A percentile compares a stretch with the other conserved stretches of the same genome.
Conservation (phyloP, 2,113 vertebrate genomes). For the Sus scrofa region T2T-Sscrofa CM000824.6:172609501-172610000, state of each 20-base stretch:
- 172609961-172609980: not conserved
- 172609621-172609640: not conserved
- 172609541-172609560: not conserved
- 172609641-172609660: not conserved
- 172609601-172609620: not conserved
- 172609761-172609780: not conserved
- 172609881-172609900: not conserved
- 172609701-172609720: not conserved
- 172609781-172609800: not conserved
- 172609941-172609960: not conserved
- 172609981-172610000: not conserved
- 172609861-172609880: not conserved
- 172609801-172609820: not conserved
- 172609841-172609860: not conserved
- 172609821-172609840: not conserved
- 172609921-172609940: not conserved
- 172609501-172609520: not conserved
- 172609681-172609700: constrained; percentile 17
- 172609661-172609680: constrained; percentile 26
- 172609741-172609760: not conserved
- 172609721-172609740: not conserved
- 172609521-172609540: not conserved
- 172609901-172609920: constrained; percentile 1
- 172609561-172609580: not conserved
- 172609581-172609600: not conserved